phyloP scores from a whole-genome alignment of 1,140 invertebrate genomes.

The Heliconius nattereri region DNA sequence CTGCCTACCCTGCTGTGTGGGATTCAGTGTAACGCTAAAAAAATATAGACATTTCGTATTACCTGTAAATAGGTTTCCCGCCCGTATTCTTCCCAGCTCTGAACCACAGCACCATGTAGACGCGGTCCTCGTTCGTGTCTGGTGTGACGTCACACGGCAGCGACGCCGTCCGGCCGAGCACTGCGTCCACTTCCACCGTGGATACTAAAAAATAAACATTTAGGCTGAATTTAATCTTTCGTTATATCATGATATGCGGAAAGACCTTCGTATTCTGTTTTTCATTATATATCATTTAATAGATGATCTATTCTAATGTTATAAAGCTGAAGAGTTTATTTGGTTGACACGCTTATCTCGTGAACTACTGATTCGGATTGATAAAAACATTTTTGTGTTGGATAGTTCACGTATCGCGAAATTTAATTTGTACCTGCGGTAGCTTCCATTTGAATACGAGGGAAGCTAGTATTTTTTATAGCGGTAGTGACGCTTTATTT shows the following conservation, averaged over 20 bases:
- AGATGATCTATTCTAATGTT: background rate
- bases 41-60: conserved; percentile 26
- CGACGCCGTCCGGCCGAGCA: conserved; percentile 89
- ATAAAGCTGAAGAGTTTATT: background rate
- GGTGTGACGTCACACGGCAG: conserved; percentile 94
- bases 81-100: conserved; percentile 85
- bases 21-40: no score
- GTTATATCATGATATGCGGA: no score
- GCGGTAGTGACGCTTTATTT: no score
- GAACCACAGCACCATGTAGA: conserved; percentile 96
- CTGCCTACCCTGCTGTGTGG: no score
- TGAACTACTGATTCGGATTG: background rate
- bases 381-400: background rate
- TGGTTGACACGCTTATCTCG: background rate
- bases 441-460: no score
- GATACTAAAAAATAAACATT: conserved; percentile 59
- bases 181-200: conserved; percentile 87
- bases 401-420: background rate
- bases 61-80: conserved; percentile 95
- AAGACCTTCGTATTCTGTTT: background rate
- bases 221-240: background rate
- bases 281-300: background rate
- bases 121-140: conserved; percentile 88
- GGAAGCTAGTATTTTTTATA: no score
- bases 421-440: no score